Base-by-base conservation (phyloP, 2,113 vertebrate genomes). In the Oncorhynchus keta region DNA sequence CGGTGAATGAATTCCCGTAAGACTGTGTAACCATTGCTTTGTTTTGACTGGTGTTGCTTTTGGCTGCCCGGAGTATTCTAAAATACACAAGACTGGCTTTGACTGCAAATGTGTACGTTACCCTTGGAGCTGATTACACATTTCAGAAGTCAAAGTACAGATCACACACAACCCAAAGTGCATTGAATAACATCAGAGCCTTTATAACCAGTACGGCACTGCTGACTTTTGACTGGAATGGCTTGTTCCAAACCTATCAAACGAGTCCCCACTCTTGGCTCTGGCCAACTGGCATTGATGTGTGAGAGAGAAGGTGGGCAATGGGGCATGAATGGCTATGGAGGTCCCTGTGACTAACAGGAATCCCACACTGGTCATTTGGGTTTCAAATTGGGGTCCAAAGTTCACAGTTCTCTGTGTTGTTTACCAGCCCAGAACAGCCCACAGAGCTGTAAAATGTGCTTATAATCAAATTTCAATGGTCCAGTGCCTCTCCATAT, bases 111-210 rank as follows among this genome's bases (percentile, higher is more conserved):
- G 66, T 65, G 71, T 64, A 24, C 70, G 64, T 73, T 72, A 72
- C 70, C 69, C 59, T 80, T 79, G 18, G 64, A 68, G 65, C 70
- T 80, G 74, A 84, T 85, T 84, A 85, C 81, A 87, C 75, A 81
- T 80, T 77, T 74, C 78, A 77, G 76, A 71, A 76, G 65, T 70
- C 66, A 79, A 70, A 72, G 77, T 67, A 76, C 76, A n/a, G 13
- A 3, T 57, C 55, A 61, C 45, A 49, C 35, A 72, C 24, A 57
- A 57, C 32, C 51, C 35, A 20, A 30, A 68, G 67, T 20, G 62
- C 62, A 75, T 32, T 26, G 68, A 70, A 48, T 11, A 70, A 70
- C 39, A 70, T 70, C 65, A 59, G 32, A 61, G 35, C 64, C 39
- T 39, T 48, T 48, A 14, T 9, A 70, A 70, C 68, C 32, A 48